Evolutionary conservation across 2,797 vertebrate genomes (phyloP).

Genomic region (Urophycis tenuis): DNA sequence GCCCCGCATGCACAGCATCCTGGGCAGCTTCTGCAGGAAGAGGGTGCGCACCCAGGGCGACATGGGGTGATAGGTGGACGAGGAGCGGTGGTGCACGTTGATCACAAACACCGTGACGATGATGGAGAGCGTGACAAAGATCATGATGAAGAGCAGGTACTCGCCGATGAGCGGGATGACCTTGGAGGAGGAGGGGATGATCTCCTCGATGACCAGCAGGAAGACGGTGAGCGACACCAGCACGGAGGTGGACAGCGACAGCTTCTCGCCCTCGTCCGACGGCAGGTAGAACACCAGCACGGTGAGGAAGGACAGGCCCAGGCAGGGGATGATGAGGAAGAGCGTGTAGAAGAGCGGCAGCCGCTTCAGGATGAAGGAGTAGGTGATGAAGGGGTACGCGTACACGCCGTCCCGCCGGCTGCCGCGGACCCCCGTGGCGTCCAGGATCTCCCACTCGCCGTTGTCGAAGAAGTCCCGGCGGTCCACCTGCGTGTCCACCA

Average conservation of each 20-base stretch:
- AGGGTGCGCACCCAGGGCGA: conserved; percentile 94
- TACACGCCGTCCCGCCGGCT: conserved; percentile 79
- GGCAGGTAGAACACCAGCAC: conserved; percentile 95
- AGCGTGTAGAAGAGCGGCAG: conserved; percentile 94
- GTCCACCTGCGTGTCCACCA: conserved; percentile 86
- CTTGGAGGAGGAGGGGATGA: conserved; percentile 97
- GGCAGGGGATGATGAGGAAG: conserved; percentile 91
- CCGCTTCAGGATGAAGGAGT: conserved; percentile 90
- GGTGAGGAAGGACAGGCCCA: conserved; percentile 91
- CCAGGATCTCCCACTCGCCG: conserved; percentile 95
- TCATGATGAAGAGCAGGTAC: conserved; percentile 97
- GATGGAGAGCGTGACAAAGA: conserved; percentile 97
- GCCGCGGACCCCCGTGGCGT: conserved; percentile 82
- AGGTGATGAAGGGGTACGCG: conserved; percentile 86
- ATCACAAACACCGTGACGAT: conserved; percentile 96
- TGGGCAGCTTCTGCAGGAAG: conserved; percentile 88
- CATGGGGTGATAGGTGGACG: conserved; percentile 93
- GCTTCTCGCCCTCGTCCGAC: conserved; percentile 95
- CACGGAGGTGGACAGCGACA: conserved; percentile 92
- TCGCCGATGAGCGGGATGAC: conserved; percentile 95
- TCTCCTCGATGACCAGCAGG: conserved; percentile 95
- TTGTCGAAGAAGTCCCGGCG: conserved; percentile 96
- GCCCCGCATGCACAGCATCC: conserved; percentile 86
- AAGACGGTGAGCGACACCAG: conserved; percentile 97
- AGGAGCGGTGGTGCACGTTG: conserved; percentile 94